Percentiles rank a stretch among this genome's conserved stretches.
These are phyloP conservation scores for Arizona elegans DNA, from an alignment of 2,113 vertebrate species.

Conservation along the genomic window DNA sequence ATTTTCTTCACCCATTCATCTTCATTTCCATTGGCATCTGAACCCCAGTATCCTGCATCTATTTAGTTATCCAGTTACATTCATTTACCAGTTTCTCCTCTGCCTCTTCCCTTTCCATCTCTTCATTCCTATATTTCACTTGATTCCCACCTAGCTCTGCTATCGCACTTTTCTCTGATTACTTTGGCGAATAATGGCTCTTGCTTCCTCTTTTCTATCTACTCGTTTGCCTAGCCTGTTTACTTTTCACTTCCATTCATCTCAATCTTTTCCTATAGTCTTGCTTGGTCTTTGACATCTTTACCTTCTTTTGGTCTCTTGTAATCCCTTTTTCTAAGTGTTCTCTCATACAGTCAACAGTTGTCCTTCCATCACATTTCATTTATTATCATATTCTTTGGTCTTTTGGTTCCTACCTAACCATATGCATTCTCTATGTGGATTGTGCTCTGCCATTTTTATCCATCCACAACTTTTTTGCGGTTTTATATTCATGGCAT, in stretches of 20 bases:
- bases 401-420: neutral
- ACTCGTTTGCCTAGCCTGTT: neutral
- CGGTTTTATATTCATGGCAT: neutral
- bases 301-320: neutral
- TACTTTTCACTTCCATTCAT: neutral
- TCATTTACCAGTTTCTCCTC: neutral
- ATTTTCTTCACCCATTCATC: neutral
- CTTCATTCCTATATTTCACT: neutral
- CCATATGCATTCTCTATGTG: neutral
- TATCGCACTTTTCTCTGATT: neutral
- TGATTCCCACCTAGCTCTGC: neutral
- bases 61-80: neutral
- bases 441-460: neutral
- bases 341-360: neutral
- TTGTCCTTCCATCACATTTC: neutral
- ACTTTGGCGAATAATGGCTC: neutral
- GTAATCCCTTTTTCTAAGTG: neutral
- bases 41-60: neutral
- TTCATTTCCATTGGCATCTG: too few species aligned
- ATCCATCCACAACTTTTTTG: neutral
- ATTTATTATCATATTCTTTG: neutral
- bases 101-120: neutral
- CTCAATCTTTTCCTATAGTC: neutral
- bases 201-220: conserved; percentile 5
- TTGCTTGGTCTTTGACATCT: neutral